These are phyloP conservation scores for Xenopus petersii DNA, from an alignment of 2,797 vertebrate species.

Conservation along the genomic window DNA sequence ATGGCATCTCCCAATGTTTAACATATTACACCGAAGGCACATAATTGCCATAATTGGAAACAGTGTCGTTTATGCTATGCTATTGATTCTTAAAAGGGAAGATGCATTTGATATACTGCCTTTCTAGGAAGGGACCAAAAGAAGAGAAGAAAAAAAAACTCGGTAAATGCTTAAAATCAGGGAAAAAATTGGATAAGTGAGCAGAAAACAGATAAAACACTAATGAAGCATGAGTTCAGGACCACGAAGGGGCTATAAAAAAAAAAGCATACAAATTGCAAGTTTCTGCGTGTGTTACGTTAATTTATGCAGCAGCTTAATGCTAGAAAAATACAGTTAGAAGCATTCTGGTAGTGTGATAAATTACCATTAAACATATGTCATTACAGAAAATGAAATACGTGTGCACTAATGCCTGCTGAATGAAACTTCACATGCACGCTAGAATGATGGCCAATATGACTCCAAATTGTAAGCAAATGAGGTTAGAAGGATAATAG, in stretches of 20 bases:
- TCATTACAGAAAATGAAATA: conserved; percentile 61
- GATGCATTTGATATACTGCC: conserved; percentile 33
- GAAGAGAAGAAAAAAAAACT: conserved; percentile 1
- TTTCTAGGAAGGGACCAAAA: conserved; percentile 11
- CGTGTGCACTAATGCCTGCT: conserved; percentile 52
- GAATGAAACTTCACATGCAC: background rate
- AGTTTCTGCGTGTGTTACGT: conserved; percentile 60
- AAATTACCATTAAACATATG: conserved; percentile 66
- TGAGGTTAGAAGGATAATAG: background rate
- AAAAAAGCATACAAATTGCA: conserved; percentile 71
- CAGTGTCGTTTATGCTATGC: conserved; percentile 31
- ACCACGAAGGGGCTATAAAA: conserved; percentile 69
- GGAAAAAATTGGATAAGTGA: conserved; percentile 62
- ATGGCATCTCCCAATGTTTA: conserved; percentile 11
- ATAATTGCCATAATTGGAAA: conserved; percentile 23
- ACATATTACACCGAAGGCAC: conserved; percentile 27
- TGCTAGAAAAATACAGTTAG: conserved; percentile 58
- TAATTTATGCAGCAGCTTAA: conserved; percentile 65
- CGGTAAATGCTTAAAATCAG: conserved; percentile 61
- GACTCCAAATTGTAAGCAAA: background rate
- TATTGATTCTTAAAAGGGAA: conserved; percentile 34
- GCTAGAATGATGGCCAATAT: background rate
- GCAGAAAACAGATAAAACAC: conserved; percentile 70
- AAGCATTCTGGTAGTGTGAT: conserved; percentile 60
- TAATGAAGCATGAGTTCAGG: conserved; percentile 74